Percentiles rank a stretch among this genome's conserved stretches.
Conservation (phyloP, 2,113 vertebrate species). For the Menidia beryllina region DNA sequence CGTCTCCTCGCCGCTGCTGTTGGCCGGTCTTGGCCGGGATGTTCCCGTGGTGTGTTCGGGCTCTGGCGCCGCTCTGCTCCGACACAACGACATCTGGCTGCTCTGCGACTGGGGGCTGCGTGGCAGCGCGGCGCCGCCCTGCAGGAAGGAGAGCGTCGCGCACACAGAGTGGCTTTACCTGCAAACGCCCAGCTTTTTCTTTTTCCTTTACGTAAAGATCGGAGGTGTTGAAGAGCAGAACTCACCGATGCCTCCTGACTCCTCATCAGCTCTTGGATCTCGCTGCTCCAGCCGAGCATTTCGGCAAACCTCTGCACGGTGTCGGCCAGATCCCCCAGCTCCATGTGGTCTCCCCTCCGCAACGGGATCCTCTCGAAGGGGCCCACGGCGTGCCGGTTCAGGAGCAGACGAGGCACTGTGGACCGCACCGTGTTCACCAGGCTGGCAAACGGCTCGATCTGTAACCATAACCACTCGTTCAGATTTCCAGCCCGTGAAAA, state of each 20-base stretch:
- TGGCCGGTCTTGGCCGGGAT: slow-evolving; percentile 28
- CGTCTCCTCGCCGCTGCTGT: slow-evolving; percentile 67
- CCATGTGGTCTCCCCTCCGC: slow-evolving; percentile 77
- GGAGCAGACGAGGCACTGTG: slow-evolving; percentile 80
- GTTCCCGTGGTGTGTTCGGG: slow-evolving; percentile 19
- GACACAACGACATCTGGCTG: not conserved
- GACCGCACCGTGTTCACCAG: slow-evolving; percentile 82
- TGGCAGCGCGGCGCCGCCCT: slow-evolving; percentile 42
- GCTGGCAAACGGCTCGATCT: slow-evolving; percentile 85
- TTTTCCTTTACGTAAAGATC: too few relatives aligned
- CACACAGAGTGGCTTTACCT: not conserved
- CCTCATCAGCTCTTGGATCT: slow-evolving; percentile 81
- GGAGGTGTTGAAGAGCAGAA: too few relatives aligned
- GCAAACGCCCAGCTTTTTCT: not conserved
- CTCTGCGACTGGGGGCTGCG: slow-evolving; percentile 11
- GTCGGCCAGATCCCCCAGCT: slow-evolving; percentile 79
- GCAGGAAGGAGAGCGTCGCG: slow-evolving; percentile 19
- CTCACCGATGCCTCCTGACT: slow-evolving; percentile 65
- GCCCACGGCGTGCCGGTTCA: slow-evolving; percentile 81
- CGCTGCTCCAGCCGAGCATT: slow-evolving; percentile 76
- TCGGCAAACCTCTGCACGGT: slow-evolving; percentile 75
- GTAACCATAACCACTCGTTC: not conserved
- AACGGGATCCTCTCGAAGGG: slow-evolving; percentile 75
- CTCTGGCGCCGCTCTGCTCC: slow-evolving; percentile 26
- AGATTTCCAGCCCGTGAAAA: not conserved